A percentile compares a stretch with the other conserved stretches of the same genome.
Evolutionary conservation across 2,888 invertebrate genomes (phyloP).

Genomic region (Trissonchulus latispiculum): DNA sequence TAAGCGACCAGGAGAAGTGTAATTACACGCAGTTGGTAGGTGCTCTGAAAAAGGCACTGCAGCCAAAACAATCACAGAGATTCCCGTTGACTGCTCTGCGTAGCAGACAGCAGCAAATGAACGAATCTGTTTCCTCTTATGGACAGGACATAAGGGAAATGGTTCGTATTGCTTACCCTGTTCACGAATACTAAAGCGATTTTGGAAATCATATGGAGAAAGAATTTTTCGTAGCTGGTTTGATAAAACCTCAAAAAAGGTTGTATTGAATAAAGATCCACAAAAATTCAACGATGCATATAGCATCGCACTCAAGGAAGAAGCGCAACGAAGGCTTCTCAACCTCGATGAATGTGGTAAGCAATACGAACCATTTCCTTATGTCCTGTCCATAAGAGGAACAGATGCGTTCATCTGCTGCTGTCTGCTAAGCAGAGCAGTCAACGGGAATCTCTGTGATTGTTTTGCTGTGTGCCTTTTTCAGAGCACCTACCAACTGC

Average conservation of each 20-base stretch:
- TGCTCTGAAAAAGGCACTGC: not conserved
- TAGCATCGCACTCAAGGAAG: too few relatives aligned
- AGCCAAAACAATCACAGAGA: not conserved
- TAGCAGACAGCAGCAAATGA: not conserved
- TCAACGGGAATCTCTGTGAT: not conserved
- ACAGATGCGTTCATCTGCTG: too few relatives aligned
- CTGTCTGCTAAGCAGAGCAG: not conserved
- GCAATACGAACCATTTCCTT: not conserved
- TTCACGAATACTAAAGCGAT: too few relatives aligned
- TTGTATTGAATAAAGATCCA: too few relatives aligned
- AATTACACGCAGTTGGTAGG: not conserved
- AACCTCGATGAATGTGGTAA: too few relatives aligned
- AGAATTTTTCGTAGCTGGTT: too few relatives aligned
- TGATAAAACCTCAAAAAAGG: too few relatives aligned
- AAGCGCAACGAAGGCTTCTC: too few relatives aligned
- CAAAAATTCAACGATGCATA: too few relatives aligned
- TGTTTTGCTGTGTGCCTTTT: not conserved
- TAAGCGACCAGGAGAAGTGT: too few relatives aligned
- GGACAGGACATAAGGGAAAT: not conserved
- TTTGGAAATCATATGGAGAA: too few relatives aligned
- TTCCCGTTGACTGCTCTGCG: not conserved
- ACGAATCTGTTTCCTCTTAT: too few relatives aligned
- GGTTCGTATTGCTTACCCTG: not conserved
- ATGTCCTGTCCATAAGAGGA: not conserved
- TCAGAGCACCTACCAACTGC: not conserved